Conservation (phyloP, 2,113 vertebrate genomes). For the Eurypyga helias region DNA sequence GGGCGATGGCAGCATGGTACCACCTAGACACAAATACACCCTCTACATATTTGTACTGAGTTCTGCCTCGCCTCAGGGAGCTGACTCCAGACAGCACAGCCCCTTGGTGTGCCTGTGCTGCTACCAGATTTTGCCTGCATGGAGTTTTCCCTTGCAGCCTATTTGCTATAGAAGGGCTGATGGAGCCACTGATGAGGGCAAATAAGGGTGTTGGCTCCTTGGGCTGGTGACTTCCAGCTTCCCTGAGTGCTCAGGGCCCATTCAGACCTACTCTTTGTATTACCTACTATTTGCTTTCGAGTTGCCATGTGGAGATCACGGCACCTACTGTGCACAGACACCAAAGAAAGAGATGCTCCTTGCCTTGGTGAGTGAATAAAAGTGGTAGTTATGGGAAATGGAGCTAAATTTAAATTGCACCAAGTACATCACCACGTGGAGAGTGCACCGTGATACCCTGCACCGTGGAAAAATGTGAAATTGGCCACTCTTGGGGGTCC, state of each 20-base stretch:
- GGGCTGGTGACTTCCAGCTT: neutral
- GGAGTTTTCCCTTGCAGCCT: neutral
- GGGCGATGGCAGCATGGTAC: neutral
- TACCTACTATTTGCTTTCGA: neutral
- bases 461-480: neutral
- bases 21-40: neutral
- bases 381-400: neutral
- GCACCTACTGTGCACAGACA: neutral
- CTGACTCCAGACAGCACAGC: neutral
- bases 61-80: neutral
- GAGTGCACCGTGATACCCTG: neutral
- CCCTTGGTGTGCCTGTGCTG: neutral
- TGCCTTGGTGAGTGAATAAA: neutral
- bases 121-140: neutral
- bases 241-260: neutral
- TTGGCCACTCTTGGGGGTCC: neutral
- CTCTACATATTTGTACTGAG: rapidly evolving
- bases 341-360: neutral
- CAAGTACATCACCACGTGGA: rapidly evolving
- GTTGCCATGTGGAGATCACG: neutral
- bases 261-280: neutral
- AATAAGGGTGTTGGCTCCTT: neutral
- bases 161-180: neutral
- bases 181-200: neutral
- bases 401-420: neutral